Evolutionary conservation across 1,140 invertebrate genomes (phyloP).

Genomic region (Probaryconus sp.): DNA sequence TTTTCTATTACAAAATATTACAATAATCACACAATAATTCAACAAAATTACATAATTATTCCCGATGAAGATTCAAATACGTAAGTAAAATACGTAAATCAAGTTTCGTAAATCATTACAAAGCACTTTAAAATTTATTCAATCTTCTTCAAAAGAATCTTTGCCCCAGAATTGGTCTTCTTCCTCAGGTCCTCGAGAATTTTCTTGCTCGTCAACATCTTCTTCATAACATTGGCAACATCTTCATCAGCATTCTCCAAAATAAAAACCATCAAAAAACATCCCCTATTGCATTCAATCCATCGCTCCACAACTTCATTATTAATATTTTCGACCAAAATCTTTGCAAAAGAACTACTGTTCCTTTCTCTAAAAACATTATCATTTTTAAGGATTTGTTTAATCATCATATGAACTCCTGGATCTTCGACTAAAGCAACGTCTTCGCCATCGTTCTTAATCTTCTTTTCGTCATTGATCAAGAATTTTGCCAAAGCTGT

Average conservation of each 20-base stretch:
- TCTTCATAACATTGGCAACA: slow-evolving; percentile 42
- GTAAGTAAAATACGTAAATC: not conserved
- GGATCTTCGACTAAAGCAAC: slow-evolving; percentile 86
- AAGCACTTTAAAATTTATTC: slow-evolving; percentile 3
- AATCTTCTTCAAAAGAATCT: slow-evolving; percentile 79
- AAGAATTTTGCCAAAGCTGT: slow-evolving; percentile 76
- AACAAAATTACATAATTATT: no score
- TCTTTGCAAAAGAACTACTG: slow-evolving; percentile 74
- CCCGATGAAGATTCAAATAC: no score
- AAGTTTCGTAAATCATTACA: not conserved
- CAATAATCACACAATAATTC: no score
- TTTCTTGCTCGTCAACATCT: slow-evolving; percentile 43
- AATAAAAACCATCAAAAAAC: slow-evolving; percentile 80
- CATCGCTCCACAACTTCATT: slow-evolving; percentile 76
- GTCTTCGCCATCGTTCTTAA: slow-evolving; percentile 75
- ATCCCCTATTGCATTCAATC: slow-evolving; percentile 81
- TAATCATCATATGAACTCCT: slow-evolving; percentile 88
- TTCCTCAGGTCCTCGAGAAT: slow-evolving; percentile 66
- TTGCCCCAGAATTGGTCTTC: slow-evolving; percentile 75
- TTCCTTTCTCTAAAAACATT: slow-evolving; percentile 70
- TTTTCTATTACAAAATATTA: no score
- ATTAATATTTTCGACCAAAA: slow-evolving; percentile 74
- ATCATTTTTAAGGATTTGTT: slow-evolving; percentile 87
- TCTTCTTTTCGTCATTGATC: slow-evolving; percentile 66
- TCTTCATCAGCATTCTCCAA: slow-evolving; percentile 74